These are phyloP conservation scores for Caenorhabditis briggsae DNA, from an alignment of 1,140 invertebrate genomes.

Conservation along the genomic window DNA sequence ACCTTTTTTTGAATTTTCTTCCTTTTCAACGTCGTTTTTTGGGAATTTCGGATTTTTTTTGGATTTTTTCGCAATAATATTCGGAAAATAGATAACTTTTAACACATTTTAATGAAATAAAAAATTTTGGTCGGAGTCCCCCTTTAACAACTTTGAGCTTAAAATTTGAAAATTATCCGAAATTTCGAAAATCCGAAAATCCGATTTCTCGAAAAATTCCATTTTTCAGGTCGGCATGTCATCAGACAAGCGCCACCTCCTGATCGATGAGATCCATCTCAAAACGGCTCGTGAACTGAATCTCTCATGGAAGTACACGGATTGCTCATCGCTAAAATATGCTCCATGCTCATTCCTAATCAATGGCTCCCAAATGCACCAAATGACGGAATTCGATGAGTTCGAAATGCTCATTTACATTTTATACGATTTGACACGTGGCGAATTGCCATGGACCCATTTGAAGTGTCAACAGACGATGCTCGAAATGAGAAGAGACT, in stretches of 20 bases:
- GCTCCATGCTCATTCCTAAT: neutral
- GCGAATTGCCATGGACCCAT: neutral
- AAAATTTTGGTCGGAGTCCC: too few relatives aligned
- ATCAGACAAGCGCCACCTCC: constrained; percentile 34
- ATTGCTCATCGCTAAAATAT: neutral
- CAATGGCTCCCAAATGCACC: neutral
- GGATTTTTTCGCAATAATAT: too few relatives aligned
- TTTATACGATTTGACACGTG: neutral
- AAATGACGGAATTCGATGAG: constrained; percentile 35
- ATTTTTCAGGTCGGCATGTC: neutral
- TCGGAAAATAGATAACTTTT: too few relatives aligned
- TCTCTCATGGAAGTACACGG: neutral
- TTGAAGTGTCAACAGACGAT: constrained; percentile 15
- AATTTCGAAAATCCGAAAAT: too few relatives aligned
- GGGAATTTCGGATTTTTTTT: too few relatives aligned
- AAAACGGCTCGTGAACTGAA: neutral
- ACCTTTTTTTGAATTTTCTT: too few relatives aligned
- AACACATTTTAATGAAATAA: too few relatives aligned
- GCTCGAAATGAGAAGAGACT: constrained; percentile 9
- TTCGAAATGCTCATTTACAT: constrained; percentile 10
- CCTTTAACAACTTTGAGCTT: too few relatives aligned
- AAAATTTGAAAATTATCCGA: too few relatives aligned
- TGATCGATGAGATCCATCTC: neutral
- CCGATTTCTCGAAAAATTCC: neutral
- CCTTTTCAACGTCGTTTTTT: too few relatives aligned